Conservation (phyloP, 2,797 vertebrate species). For the Tympanoctomys barrerae region DNA sequence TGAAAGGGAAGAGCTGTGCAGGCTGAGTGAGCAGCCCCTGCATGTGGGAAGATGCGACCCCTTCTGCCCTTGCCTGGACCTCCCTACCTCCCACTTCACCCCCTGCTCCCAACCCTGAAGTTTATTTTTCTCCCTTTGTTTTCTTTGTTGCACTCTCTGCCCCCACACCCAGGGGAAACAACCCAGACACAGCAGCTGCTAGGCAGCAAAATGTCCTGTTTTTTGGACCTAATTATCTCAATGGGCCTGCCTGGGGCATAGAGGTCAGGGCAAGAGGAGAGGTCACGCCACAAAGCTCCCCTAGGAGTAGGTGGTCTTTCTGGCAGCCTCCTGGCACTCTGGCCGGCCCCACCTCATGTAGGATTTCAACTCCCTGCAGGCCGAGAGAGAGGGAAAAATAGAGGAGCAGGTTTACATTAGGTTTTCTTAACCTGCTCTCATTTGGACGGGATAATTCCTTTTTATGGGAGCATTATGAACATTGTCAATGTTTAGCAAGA, state of each 20-base stretch:
- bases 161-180: constrained; percentile 58
- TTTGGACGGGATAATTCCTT: not conserved
- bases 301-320: not conserved
- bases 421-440: not conserved
- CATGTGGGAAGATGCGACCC: too few relatives aligned
- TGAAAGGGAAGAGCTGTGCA: not conserved
- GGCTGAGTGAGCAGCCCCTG: not conserved
- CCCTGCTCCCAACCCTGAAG: not conserved
- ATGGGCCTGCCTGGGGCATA: not conserved
- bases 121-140: not conserved
- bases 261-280: not conserved
- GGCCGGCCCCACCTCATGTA: not conserved
- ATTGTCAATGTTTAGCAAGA: not conserved
- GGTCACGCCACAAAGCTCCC: not conserved
- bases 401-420: not conserved
- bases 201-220: constrained; percentile 6
- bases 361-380: not conserved
- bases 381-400: constrained; percentile 40
- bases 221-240: constrained; percentile 64
- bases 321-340: not conserved
- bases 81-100: not conserved
- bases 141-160: not conserved
- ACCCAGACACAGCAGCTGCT: constrained; percentile 45
- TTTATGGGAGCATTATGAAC: not conserved
- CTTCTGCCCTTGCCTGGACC: too few relatives aligned